Conservation (phyloP, 2,113 vertebrate genomes). For the Malurus melanocephalus region DNA sequence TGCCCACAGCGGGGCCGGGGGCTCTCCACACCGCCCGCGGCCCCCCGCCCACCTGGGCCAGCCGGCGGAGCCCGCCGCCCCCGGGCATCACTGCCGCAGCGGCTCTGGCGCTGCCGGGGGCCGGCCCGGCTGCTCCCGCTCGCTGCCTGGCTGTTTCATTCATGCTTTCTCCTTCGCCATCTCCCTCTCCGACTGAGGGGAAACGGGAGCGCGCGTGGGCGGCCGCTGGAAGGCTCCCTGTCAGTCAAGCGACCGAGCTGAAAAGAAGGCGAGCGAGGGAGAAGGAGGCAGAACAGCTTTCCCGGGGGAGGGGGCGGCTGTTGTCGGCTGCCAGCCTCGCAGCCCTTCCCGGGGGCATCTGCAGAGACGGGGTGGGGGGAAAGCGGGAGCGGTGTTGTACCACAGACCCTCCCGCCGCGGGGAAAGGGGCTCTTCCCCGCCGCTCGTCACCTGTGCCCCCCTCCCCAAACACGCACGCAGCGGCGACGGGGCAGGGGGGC, state of each 20-base stretch:
- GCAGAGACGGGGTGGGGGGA: background rate
- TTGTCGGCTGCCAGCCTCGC: conserved; percentile 24
- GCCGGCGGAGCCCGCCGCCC: background rate
- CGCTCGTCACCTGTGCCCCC: background rate
- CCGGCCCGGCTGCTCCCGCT: background rate
- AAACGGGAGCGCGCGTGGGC: conserved; percentile 57
- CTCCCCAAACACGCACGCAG: background rate
- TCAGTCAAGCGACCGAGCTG: conserved; percentile 65
- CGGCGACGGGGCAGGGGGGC: background rate
- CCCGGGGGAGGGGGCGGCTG: conserved; percentile 40
- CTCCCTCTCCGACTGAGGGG: conserved; percentile 37
- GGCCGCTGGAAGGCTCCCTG: conserved; percentile 65
- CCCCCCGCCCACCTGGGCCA: background rate
- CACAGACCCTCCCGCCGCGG: background rate
- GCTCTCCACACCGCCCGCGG: background rate
- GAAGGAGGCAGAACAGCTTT: conserved; percentile 40
- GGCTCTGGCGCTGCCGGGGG: too few relatives aligned
- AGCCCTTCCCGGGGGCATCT: conserved; percentile 1
- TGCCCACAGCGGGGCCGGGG: background rate
- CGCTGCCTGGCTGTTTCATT: conserved; percentile 54
- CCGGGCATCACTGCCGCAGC: background rate
- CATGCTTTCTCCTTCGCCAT: conserved; percentile 54
- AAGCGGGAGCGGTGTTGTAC: background rate
- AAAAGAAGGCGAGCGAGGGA: conserved; percentile 36
- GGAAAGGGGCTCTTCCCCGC: background rate